phyloP scores from a whole-genome alignment of 2,888 invertebrate species.

The Cerastis leucographa region DNA sequence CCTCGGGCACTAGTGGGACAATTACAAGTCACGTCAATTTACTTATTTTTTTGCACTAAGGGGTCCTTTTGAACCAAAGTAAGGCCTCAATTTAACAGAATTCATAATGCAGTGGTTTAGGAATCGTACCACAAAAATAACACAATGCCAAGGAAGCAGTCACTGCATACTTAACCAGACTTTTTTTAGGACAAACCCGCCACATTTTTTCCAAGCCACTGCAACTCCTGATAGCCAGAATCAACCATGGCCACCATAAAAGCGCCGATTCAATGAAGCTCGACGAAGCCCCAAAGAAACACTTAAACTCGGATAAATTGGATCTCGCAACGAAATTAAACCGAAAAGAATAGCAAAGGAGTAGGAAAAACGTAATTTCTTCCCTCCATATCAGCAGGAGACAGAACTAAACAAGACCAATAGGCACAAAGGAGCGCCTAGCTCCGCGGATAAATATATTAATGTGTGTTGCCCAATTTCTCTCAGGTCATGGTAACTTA shows the following conservation, averaged over 20 bases:
- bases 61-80: not conserved
- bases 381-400: not conserved
- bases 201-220: not conserved
- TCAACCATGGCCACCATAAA: not conserved
- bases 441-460: not conserved
- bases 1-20: constrained; percentile 24
- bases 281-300: not conserved
- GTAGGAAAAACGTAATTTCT: not conserved
- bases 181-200: not conserved
- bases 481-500: not conserved
- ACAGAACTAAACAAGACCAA: not conserved
- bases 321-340: not conserved
- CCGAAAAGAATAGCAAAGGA: not conserved
- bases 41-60: constrained; percentile 25
- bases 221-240: not conserved
- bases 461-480: not conserved
- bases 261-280: not conserved
- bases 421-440: not conserved
- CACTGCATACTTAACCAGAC: not conserved
- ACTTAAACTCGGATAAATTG: not conserved
- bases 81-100: not conserved
- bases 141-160: not conserved
- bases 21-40: constrained; percentile 30
- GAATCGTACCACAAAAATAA: not conserved
- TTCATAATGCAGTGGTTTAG: too few species aligned